Evolutionary conservation across 2,888 invertebrate species (phyloP).

Genomic region (Xestia ashworthii): DNA sequence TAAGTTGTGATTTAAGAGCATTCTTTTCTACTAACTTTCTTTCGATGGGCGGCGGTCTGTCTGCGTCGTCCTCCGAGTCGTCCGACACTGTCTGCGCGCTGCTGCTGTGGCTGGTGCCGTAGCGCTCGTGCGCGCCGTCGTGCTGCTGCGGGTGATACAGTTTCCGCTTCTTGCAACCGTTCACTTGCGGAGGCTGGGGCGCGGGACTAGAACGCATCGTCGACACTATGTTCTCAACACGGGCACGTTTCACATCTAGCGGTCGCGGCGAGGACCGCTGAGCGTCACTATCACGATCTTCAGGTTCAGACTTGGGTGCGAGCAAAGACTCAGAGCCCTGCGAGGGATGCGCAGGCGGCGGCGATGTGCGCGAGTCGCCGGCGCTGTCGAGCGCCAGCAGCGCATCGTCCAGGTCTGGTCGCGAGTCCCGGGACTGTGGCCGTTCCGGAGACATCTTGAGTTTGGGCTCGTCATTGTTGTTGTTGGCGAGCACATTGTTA

Average conservation of each 20-base stretch:
- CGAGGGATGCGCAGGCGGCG: slow-evolving; percentile 90
- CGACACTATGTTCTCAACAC: slow-evolving; percentile 98
- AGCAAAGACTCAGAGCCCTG: slow-evolving; percentile 87
- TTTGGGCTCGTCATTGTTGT: slow-evolving; percentile 90
- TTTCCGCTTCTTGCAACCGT: slow-evolving; percentile 98
- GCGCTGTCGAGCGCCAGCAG: slow-evolving; percentile 91
- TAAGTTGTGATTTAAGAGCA: slow-evolving; percentile 95
- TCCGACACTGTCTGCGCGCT: slow-evolving; percentile 90
- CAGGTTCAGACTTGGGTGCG: slow-evolving; percentile 92
- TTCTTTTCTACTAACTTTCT: slow-evolving; percentile 97
- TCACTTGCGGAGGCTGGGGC: slow-evolving; percentile 93
- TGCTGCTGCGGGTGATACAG: slow-evolving; percentile 98
- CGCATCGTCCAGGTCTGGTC: slow-evolving; percentile 91
- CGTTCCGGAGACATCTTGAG: slow-evolving; percentile 90
- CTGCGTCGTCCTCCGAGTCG: slow-evolving; percentile 94
- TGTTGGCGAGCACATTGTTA: slow-evolving; percentile 90
- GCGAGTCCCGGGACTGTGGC: slow-evolving; percentile 92
- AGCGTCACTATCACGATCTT: slow-evolving; percentile 91
- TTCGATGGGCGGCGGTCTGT: slow-evolving; percentile 94
- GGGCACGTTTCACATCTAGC: slow-evolving; percentile 96
- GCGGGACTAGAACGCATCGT: slow-evolving; percentile 97
- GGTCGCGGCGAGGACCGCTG: slow-evolving; percentile 91
- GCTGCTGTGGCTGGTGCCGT: slow-evolving; percentile 87
- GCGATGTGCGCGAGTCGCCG: slow-evolving; percentile 85
- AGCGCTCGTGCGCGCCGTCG: slow-evolving; percentile 93